Conservation (phyloP, 2,888 invertebrate genomes). For the Arrhopalites spinosus region DNA sequence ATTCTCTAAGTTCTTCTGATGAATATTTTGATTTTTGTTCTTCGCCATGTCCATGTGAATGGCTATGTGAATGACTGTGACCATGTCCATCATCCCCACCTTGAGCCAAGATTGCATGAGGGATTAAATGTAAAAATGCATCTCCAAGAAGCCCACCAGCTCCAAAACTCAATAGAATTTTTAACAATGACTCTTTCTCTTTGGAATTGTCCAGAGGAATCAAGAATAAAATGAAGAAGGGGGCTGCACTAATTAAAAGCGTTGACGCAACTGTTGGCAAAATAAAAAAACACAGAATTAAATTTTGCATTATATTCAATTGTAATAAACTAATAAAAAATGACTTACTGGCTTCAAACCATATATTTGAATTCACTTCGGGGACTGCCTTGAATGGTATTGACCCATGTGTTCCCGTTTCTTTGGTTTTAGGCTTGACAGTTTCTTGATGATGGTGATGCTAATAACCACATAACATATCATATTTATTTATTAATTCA, state of each 20-base stretch:
- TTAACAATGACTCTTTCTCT: slow-evolving; percentile 83
- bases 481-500: background rate
- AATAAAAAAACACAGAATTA: too few species aligned
- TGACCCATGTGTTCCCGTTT: background rate
- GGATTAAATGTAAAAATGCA: slow-evolving; percentile 97
- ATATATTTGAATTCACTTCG: slow-evolving; percentile 61
- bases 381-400: background rate
- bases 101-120: slow-evolving; percentile 79
- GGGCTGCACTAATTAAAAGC: slow-evolving; percentile 89
- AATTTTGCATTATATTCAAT: too few species aligned
- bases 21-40: slow-evolving; percentile 33
- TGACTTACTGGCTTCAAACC: slow-evolving; percentile 71
- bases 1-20: slow-evolving; percentile 57
- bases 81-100: slow-evolving; percentile 57
- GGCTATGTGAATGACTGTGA: slow-evolving; percentile 61
- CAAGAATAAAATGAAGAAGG: slow-evolving; percentile 88
- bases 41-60: slow-evolving; percentile 61
- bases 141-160: slow-evolving; percentile 96
- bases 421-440: background rate
- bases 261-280: slow-evolving; percentile 73
- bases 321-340: too few species aligned
- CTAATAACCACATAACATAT: background rate
- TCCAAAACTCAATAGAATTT: slow-evolving; percentile 89
- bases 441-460: background rate
- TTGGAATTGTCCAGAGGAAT: slow-evolving; percentile 88